Evolutionary conservation across 2,888 invertebrate species (phyloP), one percentile per base, ranked within the genome.

Genomic region (Spilarctia lutea): DNA sequence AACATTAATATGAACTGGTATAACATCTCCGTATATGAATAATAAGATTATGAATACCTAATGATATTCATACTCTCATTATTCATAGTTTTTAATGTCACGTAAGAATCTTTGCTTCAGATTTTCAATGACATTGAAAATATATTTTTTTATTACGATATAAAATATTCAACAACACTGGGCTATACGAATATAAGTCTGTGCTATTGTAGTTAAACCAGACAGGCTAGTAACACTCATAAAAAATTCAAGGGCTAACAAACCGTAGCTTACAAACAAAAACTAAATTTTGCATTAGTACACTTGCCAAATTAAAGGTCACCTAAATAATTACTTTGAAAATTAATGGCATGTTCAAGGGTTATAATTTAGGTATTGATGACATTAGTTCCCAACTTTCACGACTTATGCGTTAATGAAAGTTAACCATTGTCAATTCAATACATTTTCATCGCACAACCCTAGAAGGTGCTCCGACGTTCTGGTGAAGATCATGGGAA

Each of bases 231-330:
- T 48, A 74, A 75, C 74, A 75, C 77, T 79, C 79, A 83, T 83
- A 79, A 79, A 81, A 78, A 45, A 73, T 83, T 83, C 85, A 83
- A 75, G 74, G 72, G 69, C 70, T 72, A 72, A 42, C 78, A 78
- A 72, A 74, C 75, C 74, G 77, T 77, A 65, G 74, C 69, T 74
- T 70, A 67, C 45, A 75, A 79, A 79, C 77, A 83, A 82, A 81
- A 78, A 67, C 76, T 73, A 77, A 52, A 78, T 78, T 79, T 77
- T 39, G 39, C 72, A 35, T 71, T 11, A n/a, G 71, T 65, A 71
- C 45, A 71, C 8, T 11, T 24, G 7, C 42, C 35, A 18, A 70
- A 27, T 63, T 18, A 63, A 63, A 30, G 30, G 30, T 18, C 16
- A 63, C 30, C 11, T 63, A 63, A 11, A 56, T n/a, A 11, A n/a